These are phyloP conservation scores for Clarias macrocephalus DNA, from an alignment of 2,113 vertebrate species.

Conservation along the genomic window DNA sequence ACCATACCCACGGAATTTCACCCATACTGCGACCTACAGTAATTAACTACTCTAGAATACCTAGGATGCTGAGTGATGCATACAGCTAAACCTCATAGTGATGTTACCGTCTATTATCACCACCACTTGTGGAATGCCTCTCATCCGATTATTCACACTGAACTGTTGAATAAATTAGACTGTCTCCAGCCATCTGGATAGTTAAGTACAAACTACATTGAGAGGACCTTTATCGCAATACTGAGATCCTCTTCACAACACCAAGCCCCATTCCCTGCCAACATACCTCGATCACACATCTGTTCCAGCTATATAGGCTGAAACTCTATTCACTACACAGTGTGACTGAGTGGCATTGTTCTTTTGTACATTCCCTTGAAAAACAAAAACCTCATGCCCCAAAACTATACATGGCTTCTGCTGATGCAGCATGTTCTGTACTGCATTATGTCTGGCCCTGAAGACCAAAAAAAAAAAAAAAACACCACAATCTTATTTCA, in stretches of 20 bases:
- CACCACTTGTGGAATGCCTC: too few relatives aligned
- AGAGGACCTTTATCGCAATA: not conserved
- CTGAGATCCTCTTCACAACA: too few relatives aligned
- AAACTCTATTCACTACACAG: not conserved
- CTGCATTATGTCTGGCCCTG: not conserved
- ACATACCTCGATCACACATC: not conserved
- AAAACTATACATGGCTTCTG: slow-evolving; percentile 19
- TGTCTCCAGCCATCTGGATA: not conserved
- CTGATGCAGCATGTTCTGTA: slow-evolving; percentile 18
- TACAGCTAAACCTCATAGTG: too few relatives aligned
- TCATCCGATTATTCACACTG: too few relatives aligned
- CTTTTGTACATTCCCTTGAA: not conserved
- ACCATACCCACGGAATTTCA: too few relatives aligned
- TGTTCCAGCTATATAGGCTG: not conserved
- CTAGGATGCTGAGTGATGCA: too few relatives aligned
- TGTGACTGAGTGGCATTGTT: not conserved
- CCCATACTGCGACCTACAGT: too few relatives aligned
- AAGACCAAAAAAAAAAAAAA: not conserved
- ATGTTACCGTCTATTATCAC: too few relatives aligned
- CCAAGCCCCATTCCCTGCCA: not conserved
- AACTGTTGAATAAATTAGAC: not conserved
- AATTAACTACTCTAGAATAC: too few relatives aligned
- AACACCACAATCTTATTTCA: not conserved
- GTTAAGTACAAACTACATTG: not conserved
- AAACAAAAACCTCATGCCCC: not conserved